phyloP scores from a whole-genome alignment of 2,113 vertebrate species.

The Spea multiplicata region DNA sequence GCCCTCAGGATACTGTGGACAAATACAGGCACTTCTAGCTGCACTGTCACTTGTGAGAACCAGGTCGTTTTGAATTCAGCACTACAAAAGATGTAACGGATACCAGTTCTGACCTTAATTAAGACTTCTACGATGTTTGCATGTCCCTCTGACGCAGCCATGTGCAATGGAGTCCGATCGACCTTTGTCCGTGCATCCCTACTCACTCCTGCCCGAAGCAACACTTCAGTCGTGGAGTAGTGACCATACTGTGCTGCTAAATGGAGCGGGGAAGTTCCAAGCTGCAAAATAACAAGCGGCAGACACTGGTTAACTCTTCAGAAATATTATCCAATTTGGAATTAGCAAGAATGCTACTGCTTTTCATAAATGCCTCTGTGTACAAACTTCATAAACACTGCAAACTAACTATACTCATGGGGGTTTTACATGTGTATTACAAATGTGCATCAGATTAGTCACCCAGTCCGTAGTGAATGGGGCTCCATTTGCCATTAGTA shows the following conservation, averaged over 20 bases:
- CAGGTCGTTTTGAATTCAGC: too few species aligned
- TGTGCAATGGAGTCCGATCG: constrained; percentile 81
- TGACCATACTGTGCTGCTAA: constrained; percentile 83
- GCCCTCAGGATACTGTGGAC: too few species aligned
- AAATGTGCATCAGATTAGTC: constrained; percentile 44
- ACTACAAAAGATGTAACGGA: too few species aligned
- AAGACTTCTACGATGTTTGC: constrained; percentile 82
- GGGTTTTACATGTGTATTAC: too few species aligned
- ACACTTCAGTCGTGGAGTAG: constrained; percentile 83
- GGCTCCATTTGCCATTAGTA: constrained; percentile 89
- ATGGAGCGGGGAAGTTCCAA: constrained; percentile 86
- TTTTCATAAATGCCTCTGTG: too few species aligned
- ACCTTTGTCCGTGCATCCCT: constrained; percentile 86
- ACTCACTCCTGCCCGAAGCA: constrained; percentile 82
- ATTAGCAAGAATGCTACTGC: too few species aligned
- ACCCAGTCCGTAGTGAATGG: constrained; percentile 90
- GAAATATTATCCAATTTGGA: too few species aligned
- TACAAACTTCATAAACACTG: background rate
- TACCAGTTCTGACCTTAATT: constrained; percentile 70
- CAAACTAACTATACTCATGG: background rate
- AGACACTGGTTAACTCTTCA: background rate
- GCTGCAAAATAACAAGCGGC: constrained; percentile 52
- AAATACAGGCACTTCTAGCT: too few species aligned
- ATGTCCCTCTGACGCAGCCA: constrained; percentile 85
- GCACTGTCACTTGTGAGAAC: too few species aligned